A percentile compares a stretch with the other conserved stretches of the same genome.
Evolutionary conservation across 2,113 vertebrate genomes (phyloP).

Genomic region (Bubalus kerabau): DNA sequence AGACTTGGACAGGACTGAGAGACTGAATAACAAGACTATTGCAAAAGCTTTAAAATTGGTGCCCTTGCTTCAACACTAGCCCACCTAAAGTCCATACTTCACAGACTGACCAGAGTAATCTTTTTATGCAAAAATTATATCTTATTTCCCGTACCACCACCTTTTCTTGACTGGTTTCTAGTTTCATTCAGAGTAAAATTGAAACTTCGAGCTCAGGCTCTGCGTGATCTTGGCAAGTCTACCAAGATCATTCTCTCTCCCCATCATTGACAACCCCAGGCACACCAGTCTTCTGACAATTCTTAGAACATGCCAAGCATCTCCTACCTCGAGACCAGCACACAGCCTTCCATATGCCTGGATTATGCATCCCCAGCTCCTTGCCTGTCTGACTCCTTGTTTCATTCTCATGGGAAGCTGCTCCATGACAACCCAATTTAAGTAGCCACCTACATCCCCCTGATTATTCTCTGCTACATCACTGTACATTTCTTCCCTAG

Average conservation of each 20-base stretch:
- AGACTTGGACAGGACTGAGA: background rate
- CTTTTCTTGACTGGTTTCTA: background rate
- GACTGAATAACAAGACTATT: background rate
- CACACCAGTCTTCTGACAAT: background rate
- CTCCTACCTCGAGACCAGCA: background rate
- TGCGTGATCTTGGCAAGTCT: background rate
- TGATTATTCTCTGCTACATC: background rate
- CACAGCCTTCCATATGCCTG: background rate
- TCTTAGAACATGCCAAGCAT: background rate
- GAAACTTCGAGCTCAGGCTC: background rate
- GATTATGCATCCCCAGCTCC: background rate
- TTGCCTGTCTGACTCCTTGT: background rate
- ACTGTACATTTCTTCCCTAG: background rate
- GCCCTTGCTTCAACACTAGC: background rate
- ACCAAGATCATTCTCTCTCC: background rate
- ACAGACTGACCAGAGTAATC: background rate
- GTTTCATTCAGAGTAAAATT: constrained; percentile 6
- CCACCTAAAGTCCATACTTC: background rate
- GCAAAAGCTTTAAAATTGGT: background rate
- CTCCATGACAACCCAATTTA: background rate
- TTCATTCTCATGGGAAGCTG: background rate
- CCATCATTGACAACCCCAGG: background rate
- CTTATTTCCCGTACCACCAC: background rate
- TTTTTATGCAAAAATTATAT: background rate
- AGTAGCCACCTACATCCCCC: background rate